These are phyloP conservation scores for Agelastica alni DNA, from an alignment of 2,888 invertebrate species.

Conservation along the genomic window DNA sequence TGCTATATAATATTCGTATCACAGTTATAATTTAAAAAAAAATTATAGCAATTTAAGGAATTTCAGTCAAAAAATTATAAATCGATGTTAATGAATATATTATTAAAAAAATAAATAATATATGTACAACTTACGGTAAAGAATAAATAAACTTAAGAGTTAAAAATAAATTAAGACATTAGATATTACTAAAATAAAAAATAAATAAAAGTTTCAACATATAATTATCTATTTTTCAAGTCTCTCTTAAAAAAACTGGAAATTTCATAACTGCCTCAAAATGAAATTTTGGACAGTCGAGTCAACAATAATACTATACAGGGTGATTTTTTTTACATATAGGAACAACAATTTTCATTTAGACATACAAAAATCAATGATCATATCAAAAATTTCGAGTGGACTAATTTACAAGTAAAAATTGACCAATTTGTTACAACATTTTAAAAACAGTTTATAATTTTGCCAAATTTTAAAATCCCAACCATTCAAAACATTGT, in stretches of 20 bases:
- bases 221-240: constrained; percentile 20
- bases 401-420: background rate
- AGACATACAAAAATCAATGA: constrained; percentile 1
- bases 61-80: constrained; percentile 32
- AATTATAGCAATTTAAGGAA: constrained; percentile 29
- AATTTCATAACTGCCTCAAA: constrained; percentile 17
- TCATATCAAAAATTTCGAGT: background rate
- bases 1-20: constrained; percentile 36
- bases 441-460: background rate
- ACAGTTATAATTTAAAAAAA: constrained; percentile 37
- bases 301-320: constrained; percentile 17
- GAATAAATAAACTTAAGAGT: constrained; percentile 37
- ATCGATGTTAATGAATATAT: constrained; percentile 26
- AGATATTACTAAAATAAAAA: constrained; percentile 29
- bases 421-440: background rate
- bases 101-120: constrained; percentile 27
- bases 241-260: constrained; percentile 20
- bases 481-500: background rate
- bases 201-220: constrained; percentile 31
- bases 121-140: constrained; percentile 39
- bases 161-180: constrained; percentile 34
- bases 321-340: constrained; percentile 12
- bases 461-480: background rate
- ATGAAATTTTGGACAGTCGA: constrained; percentile 7
- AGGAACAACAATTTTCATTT: constrained; percentile 15